These are phyloP conservation scores for Boloria euphrosyne DNA, from an alignment of 2,888 invertebrate genomes.

Conservation along the genomic window DNA sequence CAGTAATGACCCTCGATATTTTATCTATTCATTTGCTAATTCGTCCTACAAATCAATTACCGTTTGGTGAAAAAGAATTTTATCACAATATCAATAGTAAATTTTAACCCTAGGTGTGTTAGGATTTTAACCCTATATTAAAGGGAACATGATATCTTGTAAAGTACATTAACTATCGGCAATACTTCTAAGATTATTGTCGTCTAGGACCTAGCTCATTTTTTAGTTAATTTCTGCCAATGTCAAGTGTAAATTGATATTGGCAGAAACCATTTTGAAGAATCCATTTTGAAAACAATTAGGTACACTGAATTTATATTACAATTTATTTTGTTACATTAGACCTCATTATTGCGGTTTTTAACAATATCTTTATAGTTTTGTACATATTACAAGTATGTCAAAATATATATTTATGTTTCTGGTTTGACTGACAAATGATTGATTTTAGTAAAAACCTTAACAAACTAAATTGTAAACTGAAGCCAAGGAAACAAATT, in stretches of 20 bases:
- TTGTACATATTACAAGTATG: slow-evolving; percentile 25
- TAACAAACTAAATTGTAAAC: slow-evolving; percentile 5
- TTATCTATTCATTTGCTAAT: slow-evolving; percentile 10
- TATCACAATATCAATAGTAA: too few relatives aligned
- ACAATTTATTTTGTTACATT: too few relatives aligned
- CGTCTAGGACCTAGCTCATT: too few relatives aligned
- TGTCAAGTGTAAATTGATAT: too few relatives aligned
- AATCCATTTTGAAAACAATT: too few relatives aligned
- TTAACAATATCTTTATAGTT: slow-evolving; percentile 2
- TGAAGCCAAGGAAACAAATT: slow-evolving; percentile 56
- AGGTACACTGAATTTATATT: too few relatives aligned
- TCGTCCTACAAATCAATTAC: not conserved
- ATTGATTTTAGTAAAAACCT: not conserved
- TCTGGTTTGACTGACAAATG: not conserved
- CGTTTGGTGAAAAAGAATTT: too few relatives aligned
- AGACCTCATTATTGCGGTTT: slow-evolving; percentile 3
- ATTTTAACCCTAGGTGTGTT: not conserved
- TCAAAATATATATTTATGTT: slow-evolving; percentile 21
- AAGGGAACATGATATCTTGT: not conserved
- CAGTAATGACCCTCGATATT: slow-evolving; percentile 37
- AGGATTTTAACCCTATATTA: not conserved
- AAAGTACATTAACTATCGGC: not conserved
- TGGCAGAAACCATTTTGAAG: too few relatives aligned
- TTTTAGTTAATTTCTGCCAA: too few relatives aligned
- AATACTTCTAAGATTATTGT: too few relatives aligned